Conservation (phyloP, 2,797 vertebrate genomes). For the Sebastiscus albofasciatus region DNA sequence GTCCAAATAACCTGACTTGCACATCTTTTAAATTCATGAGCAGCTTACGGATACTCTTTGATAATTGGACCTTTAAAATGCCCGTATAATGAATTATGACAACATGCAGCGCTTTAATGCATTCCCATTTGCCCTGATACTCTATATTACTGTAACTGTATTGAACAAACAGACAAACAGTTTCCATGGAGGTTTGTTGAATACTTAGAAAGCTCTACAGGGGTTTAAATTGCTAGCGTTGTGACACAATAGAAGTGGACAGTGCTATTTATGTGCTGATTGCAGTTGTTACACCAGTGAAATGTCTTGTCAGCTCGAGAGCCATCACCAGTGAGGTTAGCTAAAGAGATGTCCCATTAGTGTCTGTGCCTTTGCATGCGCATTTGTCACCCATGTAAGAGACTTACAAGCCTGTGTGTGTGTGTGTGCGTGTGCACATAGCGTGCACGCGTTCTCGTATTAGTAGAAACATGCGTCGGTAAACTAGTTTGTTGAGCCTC, state of each 20-base stretch:
- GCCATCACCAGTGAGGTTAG: slow-evolving; percentile 51
- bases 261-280: slow-evolving; percentile 72
- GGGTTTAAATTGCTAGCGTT: slow-evolving; percentile 27
- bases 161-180: slow-evolving; percentile 11
- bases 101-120: neutral
- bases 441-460: neutral
- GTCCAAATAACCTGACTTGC: neutral
- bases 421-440: neutral
- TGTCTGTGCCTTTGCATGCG: slow-evolving; percentile 24
- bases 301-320: slow-evolving; percentile 64
- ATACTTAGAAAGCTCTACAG: slow-evolving; percentile 6
- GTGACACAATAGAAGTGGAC: slow-evolving; percentile 67
- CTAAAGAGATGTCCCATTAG: slow-evolving; percentile 56
- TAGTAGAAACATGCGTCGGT: slow-evolving; percentile 36
- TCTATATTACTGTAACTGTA: slow-evolving; percentile 8
- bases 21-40: neutral
- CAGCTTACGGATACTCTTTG: neutral
- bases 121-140: neutral
- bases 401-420: neutral
- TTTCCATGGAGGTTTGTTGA: neutral
- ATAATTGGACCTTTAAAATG: neutral
- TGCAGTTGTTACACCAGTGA: slow-evolving; percentile 61
- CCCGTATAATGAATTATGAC: neutral
- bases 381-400: neutral
- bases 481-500: slow-evolving; percentile 47